Conservation (phyloP, 2,113 vertebrate genomes). For the Gila orcuttii region DNA sequence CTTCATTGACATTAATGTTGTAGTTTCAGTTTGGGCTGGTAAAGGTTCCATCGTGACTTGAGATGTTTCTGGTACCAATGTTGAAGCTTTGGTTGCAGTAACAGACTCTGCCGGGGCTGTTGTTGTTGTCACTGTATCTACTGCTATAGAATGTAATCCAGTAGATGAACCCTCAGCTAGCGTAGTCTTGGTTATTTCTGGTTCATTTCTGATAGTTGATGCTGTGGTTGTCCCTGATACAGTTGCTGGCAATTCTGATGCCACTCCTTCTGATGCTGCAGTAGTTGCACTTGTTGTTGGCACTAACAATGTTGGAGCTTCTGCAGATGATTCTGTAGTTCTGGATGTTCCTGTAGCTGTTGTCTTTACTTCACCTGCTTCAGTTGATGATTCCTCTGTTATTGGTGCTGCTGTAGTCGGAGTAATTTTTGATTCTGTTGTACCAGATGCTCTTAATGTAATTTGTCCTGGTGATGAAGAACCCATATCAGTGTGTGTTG, state of each 20-base stretch:
- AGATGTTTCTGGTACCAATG: not conserved
- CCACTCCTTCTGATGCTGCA: not conserved
- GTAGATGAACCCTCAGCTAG: not conserved
- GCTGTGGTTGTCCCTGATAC: not conserved
- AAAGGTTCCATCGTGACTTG: not conserved
- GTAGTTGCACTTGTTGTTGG: not conserved
- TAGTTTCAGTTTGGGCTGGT: not conserved
- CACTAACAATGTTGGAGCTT: not conserved
- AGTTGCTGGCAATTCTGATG: not conserved
- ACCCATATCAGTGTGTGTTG: not conserved
- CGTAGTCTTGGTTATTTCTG: not conserved
- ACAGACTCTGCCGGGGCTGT: not conserved
- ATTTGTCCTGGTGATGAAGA: not conserved
- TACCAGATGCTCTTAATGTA: not conserved
- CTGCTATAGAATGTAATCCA: not conserved
- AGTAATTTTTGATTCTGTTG: not conserved
- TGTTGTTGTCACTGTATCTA: constrained; percentile 17
- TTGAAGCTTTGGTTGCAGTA: not conserved
- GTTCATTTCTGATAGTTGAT: not conserved
- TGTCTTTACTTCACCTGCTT: not conserved
- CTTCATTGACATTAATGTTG: not conserved
- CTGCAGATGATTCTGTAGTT: not conserved
- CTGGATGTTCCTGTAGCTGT: not conserved
- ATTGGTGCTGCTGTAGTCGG: not conserved
- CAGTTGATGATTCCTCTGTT: not conserved